A percentile compares a stretch with the other conserved stretches of the same genome.
Conservation (phyloP, 2,888 invertebrate species). For the Aphidius colemani region DNA sequence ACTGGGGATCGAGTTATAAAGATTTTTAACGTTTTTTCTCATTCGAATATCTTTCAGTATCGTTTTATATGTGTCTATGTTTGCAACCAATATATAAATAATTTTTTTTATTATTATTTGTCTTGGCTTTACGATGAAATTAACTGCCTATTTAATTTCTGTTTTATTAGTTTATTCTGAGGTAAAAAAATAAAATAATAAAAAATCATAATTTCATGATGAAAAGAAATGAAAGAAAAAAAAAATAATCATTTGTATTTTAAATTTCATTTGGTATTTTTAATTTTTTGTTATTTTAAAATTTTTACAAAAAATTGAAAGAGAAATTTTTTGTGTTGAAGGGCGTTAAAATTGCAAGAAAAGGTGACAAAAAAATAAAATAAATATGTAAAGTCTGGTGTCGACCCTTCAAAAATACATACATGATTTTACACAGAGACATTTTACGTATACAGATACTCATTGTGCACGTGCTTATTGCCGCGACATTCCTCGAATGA, state of each 20-base stretch:
- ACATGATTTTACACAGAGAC: conserved; percentile 11
- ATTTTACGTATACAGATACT: neutral
- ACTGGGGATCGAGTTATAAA: conserved; percentile 44
- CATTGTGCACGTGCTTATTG: neutral
- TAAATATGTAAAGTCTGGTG: too few species aligned
- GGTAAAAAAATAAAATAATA: too few species aligned
- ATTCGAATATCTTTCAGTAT: conserved; percentile 25
- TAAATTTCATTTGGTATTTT: too few species aligned
- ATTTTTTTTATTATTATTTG: conserved; percentile 35
- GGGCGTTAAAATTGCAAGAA: conserved; percentile 23
- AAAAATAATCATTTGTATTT: too few species aligned
- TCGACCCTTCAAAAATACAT: conserved; percentile 6
- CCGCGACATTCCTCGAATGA: conserved; percentile 5
- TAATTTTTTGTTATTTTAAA: too few species aligned
- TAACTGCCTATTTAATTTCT: conserved; percentile 41
- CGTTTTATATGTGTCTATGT: conserved; percentile 38
- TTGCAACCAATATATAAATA: conserved; percentile 27
- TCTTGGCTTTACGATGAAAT: conserved; percentile 45
- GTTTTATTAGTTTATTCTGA: too few species aligned
- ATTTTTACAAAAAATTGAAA: too few species aligned
- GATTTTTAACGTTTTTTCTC: conserved; percentile 33
- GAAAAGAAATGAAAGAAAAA: too few species aligned
- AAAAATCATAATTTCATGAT: too few species aligned
- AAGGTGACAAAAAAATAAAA: conserved; percentile 25
- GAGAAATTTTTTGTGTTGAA: too few species aligned